Evolutionary conservation across 1,140 invertebrate species (phyloP), one percentile per base, ranked within the genome.

Genomic region (Diachasma alloeum): DNA sequence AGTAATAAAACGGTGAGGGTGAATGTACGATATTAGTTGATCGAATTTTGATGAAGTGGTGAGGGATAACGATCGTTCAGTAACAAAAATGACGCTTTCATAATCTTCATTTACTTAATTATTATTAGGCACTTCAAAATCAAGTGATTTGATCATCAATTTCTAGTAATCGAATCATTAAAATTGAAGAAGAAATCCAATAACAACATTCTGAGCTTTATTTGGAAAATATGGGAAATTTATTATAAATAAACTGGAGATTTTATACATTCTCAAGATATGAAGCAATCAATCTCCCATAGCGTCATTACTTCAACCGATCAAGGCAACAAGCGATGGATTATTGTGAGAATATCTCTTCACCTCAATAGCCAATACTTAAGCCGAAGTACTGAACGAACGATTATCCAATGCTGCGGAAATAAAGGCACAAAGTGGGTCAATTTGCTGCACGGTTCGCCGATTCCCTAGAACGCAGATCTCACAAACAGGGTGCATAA

Each of bases 361-460:
- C 48, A 53, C 48, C 48, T 53, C 48, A 9, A 53, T 53, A 19
- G 4, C 48, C 17, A 8, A n/a, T n/a, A 53, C 48, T 53, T 17
- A 17, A 53, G 48, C 48, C 48, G 46, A 66, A 48, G 59, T 53
- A 39, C 68, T 76, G 63, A 67, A 73, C 67, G n/a, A 74, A 56
- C 74, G 74, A 79, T 79, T 76, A 79, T 79, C 76, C 42, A 74
- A 79, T 79, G 78, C 48, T 31, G 26, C 70, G 69, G 37, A 68
- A 79, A 76, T 78, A 75, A 78, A 59, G 69, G 72, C 26, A 44
- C 75, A 67, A 79, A 76, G 63, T 79, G 71, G 78, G 78, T 79
- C 78, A 79, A 78, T 79, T 76, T 76, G 70, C 39, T 69, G 15
- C 68, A 76, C 74, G 74, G 44, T 76, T 76, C 70, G 46, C 59